These are phyloP conservation scores for Hoplostethus atlanticus DNA, from an alignment of 2,797 vertebrate species.

Conservation along the genomic window DNA sequence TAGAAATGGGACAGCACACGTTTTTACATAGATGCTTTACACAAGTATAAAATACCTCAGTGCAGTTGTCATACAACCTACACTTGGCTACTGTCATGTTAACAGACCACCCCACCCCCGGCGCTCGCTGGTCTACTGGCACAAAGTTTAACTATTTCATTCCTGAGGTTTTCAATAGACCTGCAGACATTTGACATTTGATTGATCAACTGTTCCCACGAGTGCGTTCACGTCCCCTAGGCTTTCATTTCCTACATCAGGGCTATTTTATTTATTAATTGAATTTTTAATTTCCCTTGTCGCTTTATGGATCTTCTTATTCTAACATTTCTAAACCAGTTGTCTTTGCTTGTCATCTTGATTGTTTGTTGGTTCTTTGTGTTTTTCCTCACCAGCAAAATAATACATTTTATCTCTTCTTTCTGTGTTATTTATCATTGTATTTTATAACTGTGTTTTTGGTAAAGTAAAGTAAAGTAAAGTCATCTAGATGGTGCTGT, in stretches of 20 bases:
- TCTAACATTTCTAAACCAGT: too few relatives aligned
- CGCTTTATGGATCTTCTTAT: background rate
- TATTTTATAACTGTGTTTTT: background rate
- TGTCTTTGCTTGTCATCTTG: too few relatives aligned
- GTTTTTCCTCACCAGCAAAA: too few relatives aligned
- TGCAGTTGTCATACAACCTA: background rate
- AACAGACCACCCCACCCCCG: too few relatives aligned
- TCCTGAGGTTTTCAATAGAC: background rate
- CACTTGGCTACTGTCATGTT: background rate
- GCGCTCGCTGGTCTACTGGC: too few relatives aligned
- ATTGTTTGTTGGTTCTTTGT: too few relatives aligned
- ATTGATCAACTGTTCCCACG: background rate
- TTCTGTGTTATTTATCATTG: background rate
- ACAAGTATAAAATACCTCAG: background rate
- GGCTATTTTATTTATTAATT: background rate
- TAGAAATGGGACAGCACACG: background rate
- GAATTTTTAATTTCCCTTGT: background rate
- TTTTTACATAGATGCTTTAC: background rate
- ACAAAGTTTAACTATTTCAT: background rate
- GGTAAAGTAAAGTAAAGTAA: too few relatives aligned
- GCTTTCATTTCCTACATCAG: background rate
- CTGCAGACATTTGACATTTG: background rate
- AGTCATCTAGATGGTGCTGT: too few relatives aligned
- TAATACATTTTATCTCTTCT: background rate
- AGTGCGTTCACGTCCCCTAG: background rate